Evolutionary conservation across 1,140 invertebrate species (phyloP).

Genomic region (Thaumetopoea pityocampa): DNA sequence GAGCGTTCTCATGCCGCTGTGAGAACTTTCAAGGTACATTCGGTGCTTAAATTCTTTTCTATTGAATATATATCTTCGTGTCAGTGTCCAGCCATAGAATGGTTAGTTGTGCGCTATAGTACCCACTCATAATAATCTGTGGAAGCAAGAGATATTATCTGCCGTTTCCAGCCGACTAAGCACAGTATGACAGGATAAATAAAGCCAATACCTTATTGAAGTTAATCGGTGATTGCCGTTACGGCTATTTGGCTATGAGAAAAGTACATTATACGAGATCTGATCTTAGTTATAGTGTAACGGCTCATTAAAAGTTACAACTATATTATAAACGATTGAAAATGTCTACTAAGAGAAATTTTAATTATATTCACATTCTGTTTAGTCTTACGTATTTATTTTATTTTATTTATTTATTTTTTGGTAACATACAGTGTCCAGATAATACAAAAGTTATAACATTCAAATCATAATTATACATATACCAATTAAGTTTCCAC

Average conservation of each 20-base stretch:
- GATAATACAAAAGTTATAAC: too few relatives aligned
- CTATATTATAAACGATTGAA: too few relatives aligned
- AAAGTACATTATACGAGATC: conserved; percentile 5
- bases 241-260: conserved; percentile 23
- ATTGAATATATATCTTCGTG: conserved; percentile 59
- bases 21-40: conserved; percentile 65
- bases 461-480: too few relatives aligned
- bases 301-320: too few relatives aligned
- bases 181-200: conserved; percentile 31
- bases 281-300: neutral
- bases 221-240: conserved; percentile 36
- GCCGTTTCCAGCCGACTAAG: conserved; percentile 3
- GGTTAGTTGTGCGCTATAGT: conserved; percentile 1
- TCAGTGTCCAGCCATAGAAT: conserved; percentile 31
- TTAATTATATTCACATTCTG: too few relatives aligned
- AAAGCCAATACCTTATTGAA: conserved; percentile 34
- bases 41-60: conserved; percentile 62
- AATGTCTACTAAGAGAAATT: too few relatives aligned
- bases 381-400: too few relatives aligned
- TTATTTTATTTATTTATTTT: too few relatives aligned
- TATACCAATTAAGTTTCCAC: too few relatives aligned
- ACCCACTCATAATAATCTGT: conserved; percentile 8
- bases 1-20: conserved; percentile 71
- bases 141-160: conserved; percentile 8
- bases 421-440: too few relatives aligned